Percentiles rank a stretch among this genome's conserved stretches.
Conservation (phyloP, 2,113 vertebrate genomes). For the Plotosus lineatus region DNA sequence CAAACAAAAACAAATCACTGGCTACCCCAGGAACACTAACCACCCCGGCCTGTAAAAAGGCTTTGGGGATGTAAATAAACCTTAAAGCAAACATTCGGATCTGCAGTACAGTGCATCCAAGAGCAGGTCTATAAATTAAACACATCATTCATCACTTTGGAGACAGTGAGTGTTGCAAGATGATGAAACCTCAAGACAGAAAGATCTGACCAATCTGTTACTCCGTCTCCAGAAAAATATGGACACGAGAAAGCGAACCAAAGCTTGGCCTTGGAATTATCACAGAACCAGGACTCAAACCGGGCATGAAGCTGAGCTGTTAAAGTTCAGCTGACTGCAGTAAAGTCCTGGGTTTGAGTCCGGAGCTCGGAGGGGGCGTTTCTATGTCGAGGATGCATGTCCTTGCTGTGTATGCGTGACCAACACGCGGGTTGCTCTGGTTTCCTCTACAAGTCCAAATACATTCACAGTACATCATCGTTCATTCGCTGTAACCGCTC, state of each 20-base stretch:
- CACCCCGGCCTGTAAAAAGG: conserved; percentile 4
- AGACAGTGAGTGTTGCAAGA: not conserved
- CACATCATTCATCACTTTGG: conserved; percentile 3
- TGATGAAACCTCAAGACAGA: conserved; percentile 3
- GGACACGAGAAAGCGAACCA: not conserved
- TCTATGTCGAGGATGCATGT: too few species aligned
- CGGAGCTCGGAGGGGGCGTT: too few species aligned
- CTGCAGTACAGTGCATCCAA: conserved; percentile 3
- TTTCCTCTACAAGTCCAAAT: too few species aligned
- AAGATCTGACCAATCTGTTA: conserved; percentile 7
- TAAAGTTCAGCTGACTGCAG: not conserved
- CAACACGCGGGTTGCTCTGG: too few species aligned
- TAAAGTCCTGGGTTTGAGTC: too few species aligned
- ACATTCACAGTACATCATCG: too few species aligned
- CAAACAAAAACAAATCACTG: conserved; percentile 42
- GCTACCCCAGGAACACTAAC: not conserved
- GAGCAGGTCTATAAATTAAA: conserved; percentile 2
- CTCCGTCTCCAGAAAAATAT: not conserved
- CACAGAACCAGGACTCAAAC: not conserved
- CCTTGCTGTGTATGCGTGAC: too few species aligned
- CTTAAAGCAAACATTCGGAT: conserved; percentile 22
- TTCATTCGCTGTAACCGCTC: too few species aligned
- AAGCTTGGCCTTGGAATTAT: not conserved
- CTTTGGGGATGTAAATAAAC: conserved; percentile 20
- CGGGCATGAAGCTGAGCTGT: not conserved